Evolutionary conservation across 2,113 vertebrate genomes (phyloP).

Genomic region (Arothron firmamentum): DNA sequence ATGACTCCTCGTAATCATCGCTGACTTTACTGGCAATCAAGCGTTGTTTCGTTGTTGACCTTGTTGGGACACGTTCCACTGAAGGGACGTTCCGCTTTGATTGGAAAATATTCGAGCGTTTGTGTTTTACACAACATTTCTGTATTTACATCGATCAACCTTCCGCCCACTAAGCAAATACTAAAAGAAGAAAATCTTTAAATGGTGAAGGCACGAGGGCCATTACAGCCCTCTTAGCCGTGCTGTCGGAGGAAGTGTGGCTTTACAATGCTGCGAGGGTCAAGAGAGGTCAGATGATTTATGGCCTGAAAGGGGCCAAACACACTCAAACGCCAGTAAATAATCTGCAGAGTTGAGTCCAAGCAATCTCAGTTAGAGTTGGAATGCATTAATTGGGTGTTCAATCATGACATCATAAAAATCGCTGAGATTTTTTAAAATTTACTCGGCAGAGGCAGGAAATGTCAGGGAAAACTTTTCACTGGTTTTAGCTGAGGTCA

Average conservation of each 20-base stretch:
- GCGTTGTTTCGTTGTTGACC: background rate
- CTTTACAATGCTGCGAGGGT: conserved; percentile 49
- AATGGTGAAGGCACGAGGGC: conserved; percentile 22
- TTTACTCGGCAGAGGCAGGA: conserved; percentile 29
- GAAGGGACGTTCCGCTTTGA: background rate
- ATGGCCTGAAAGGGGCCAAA: conserved; percentile 42
- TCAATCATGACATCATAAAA: conserved; percentile 71
- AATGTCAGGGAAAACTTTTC: conserved; percentile 27
- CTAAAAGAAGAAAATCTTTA: conserved; percentile 10
- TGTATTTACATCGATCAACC: conserved; percentile 1
- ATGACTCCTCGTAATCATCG: conserved; percentile 6
- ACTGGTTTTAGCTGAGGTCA: conserved; percentile 49
- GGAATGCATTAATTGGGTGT: conserved; percentile 59
- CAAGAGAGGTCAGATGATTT: conserved; percentile 59
- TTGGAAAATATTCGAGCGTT: background rate
- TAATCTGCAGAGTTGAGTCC: conserved; percentile 44
- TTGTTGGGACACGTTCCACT: too few relatives aligned
- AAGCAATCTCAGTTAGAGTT: conserved; percentile 46
- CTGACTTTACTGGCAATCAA: conserved; percentile 12
- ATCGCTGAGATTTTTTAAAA: conserved; percentile 54
- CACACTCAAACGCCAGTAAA: conserved; percentile 56
- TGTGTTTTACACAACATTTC: background rate
- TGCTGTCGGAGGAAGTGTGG: conserved; percentile 25
- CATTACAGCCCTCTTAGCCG: conserved; percentile 39
- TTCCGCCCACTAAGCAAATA: conserved; percentile 14